Evolutionary conservation across 2,113 vertebrate genomes (phyloP).

Genomic region (Bubo blakistoni): DNA sequence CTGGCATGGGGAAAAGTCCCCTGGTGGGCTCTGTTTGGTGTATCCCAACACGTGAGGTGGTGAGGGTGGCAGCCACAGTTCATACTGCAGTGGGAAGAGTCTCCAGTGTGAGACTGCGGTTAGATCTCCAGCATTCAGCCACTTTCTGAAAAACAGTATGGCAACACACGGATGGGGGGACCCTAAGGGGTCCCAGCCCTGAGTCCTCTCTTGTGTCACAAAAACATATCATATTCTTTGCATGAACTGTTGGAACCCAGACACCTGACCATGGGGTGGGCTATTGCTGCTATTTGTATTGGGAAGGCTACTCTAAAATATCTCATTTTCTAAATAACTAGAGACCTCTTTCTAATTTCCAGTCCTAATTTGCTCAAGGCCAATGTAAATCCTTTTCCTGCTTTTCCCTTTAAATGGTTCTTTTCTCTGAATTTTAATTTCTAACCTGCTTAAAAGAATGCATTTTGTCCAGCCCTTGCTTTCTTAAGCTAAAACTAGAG

Average conservation of each 20-base stretch:
- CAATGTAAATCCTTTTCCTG: background rate
- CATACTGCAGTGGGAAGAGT: background rate
- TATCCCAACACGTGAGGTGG: rapidly evolving
- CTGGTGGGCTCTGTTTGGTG: rapidly evolving
- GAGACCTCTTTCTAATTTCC: background rate
- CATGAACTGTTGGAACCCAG: background rate
- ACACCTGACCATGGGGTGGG: background rate
- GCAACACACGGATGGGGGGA: background rate
- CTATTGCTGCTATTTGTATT: background rate
- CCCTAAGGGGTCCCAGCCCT: background rate
- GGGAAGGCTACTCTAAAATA: background rate
- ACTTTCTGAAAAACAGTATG: background rate
- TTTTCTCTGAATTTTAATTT: background rate
- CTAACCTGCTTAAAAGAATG: background rate
- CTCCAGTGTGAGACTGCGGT: background rate
- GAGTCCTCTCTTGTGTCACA: background rate
- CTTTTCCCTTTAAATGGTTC: background rate
- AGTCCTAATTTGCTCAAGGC: background rate
- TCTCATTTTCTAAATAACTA: background rate
- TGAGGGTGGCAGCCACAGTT: background rate
- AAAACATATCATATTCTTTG: rapidly evolving
- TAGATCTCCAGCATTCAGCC: background rate
- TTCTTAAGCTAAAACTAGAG: background rate
- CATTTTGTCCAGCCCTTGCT: background rate
- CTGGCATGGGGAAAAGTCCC: background rate